Evolutionary conservation across 2,888 invertebrate species (phyloP), one percentile per base, ranked within the genome.

Genomic region (Campoplex nolae): DNA sequence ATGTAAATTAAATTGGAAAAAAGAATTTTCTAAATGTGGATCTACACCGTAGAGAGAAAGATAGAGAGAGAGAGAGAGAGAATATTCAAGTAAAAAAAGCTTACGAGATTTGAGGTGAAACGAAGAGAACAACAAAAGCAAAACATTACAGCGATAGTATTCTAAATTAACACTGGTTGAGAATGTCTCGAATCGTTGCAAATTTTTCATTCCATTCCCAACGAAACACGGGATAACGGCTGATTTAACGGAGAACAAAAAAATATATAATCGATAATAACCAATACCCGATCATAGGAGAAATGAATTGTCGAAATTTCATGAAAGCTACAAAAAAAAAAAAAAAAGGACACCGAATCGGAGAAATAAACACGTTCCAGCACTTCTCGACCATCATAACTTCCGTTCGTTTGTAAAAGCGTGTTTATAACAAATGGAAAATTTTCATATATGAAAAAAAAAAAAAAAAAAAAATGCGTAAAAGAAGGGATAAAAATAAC

Each of bases 111-210:
- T 35, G 38, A 70, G 51, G 35, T 28, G 4, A 48, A 51, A 48
- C 1, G 9, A 73, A 54, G 4, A 32, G 18, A 65, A 35, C n/a
- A 48, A 48, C 11, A 4, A n/a, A 45, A 62, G 45, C 45, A 45
- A 23, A 58, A 74, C 13, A 9, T 35, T 74, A 67, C 42, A 65
- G 32, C 65, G 32, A 67, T 84, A 54, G 62, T 42, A 77, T 38
- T 71, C n/a, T 28, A 74, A 67, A 74, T 67, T 28, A 35, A 23
- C 48, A 51, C 62, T 79, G 84, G 79, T 84, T 48, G 84, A 84
- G 65, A 45, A 38, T 84, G 73, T 58, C 70, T 65, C 38, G 77
- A 32, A 58, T 45, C 23, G 54, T 56, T 68, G 54, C 13, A 6
- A 16, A 56, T 54, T 81, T 67, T 28, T 28, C 8, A 35, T 65